These are phyloP conservation scores for Phycodurus eques DNA, from an alignment of 2,113 vertebrate species.

Conservation along the genomic window DNA sequence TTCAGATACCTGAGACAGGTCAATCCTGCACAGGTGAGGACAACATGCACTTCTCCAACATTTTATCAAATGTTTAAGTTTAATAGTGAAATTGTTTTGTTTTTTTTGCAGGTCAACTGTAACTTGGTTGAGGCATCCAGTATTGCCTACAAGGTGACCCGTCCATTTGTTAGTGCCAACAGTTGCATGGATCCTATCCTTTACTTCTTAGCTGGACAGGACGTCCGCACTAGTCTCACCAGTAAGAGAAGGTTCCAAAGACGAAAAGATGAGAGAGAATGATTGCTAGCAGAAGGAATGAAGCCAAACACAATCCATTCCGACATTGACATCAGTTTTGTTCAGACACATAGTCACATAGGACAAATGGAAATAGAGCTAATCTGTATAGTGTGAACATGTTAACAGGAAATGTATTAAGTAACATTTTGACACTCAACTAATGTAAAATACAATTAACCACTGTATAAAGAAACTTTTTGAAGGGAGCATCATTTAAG, in stretches of 20 bases:
- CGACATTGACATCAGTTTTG: too few species aligned
- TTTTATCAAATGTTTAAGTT: neutral
- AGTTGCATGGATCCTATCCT: conserved; percentile 93
- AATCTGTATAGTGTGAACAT: too few species aligned
- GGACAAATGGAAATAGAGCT: too few species aligned
- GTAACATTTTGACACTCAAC: neutral
- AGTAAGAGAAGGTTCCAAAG: conserved; percentile 29
- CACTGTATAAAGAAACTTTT: too few species aligned
- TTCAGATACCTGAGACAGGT: conserved; percentile 80
- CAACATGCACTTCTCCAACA: neutral
- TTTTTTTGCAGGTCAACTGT: conserved; percentile 75
- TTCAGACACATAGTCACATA: too few species aligned
- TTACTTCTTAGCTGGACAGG: conserved; percentile 93
- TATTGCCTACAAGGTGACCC: conserved; percentile 90
- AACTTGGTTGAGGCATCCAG: conserved; percentile 80
- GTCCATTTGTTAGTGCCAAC: conserved; percentile 90
- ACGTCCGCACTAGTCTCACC: conserved; percentile 60
- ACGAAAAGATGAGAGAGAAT: neutral
- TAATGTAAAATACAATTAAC: too few species aligned
- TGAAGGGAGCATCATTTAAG: too few species aligned
- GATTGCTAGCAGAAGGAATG: conserved; percentile 20
- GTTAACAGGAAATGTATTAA: neutral
- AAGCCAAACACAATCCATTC: too few species aligned
- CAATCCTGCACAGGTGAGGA: conserved; percentile 54
- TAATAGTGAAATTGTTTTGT: neutral